Base-by-base conservation (phyloP, 1,140 invertebrate species). In the Fragariocoptes setiger region DNA sequence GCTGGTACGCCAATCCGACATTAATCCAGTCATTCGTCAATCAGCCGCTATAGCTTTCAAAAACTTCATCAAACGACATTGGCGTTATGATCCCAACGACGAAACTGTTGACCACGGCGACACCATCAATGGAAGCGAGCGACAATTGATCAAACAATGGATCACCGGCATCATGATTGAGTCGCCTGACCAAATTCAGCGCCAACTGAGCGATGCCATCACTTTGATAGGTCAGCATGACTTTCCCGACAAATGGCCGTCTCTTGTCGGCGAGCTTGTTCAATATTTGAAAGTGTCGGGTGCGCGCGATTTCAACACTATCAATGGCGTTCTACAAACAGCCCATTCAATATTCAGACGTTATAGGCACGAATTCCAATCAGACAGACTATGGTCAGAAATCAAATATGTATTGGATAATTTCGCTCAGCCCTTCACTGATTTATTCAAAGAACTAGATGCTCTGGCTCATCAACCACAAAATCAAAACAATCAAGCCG, bases 311-410 rank as follows among this genome's bases (percentile, higher is more conserved):
- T 92, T 92, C 56, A 71, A 85, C 58, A 61, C 88, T 0, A 92
- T 94, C 35, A 90, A 92, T 62, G 85, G 86, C 8, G 72, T 92
- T 0, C 61, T 97, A 2, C 68, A 79, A 48, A 94, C 86, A 1
- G 83, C 78, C 0, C 82, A 94, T 61, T 92, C 85, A 0, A 61
- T 97, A 5, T 94, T 95, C 58, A 83, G 86, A 58, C 68, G 79
- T 44, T 97, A 94, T 60, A 66, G 83, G 39, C 80, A 76, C 55
- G 85, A 94, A 59, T 86, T 88, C 51, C 88, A 92, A 61, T 88
- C 82, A 2, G 71, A 92, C 53, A 63, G 68, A 45, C 61, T 97
- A 0, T 97, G 86, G 86, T 69, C 68, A 41, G 88, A 95, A 62
- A 95, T 97, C 39, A 90, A 90, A 61, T 79, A 79, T 65, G 86